A percentile compares a stretch with the other conserved stretches of the same genome.
Evolutionary conservation across 2,888 invertebrate genomes (phyloP).

Genomic region (Agonopterix arenella): DNA sequence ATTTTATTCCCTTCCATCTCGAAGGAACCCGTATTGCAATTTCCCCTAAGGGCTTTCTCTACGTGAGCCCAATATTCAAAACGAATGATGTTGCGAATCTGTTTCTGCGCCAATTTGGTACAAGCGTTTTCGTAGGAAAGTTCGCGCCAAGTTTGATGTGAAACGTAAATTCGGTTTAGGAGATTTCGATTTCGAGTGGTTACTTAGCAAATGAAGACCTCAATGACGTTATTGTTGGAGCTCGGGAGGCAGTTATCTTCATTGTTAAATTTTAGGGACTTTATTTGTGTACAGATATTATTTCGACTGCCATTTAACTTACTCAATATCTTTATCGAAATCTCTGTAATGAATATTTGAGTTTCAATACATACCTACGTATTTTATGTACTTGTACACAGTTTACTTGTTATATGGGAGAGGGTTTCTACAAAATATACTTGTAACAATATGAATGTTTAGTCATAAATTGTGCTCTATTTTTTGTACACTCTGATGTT

Average conservation of each 20-base stretch:
- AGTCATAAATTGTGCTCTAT: too few species aligned
- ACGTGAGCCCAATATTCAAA: constrained; percentile 69
- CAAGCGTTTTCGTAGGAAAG: constrained; percentile 36
- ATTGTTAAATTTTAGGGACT: not conserved
- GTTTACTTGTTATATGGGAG: too few species aligned
- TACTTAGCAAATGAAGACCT: constrained; percentile 13
- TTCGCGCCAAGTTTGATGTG: constrained; percentile 42
- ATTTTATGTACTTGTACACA: too few species aligned
- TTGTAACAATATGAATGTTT: too few species aligned
- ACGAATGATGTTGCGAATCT: constrained; percentile 66
- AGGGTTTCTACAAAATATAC: too few species aligned
- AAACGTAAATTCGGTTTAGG: constrained; percentile 45
- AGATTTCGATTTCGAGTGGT: constrained; percentile 48
- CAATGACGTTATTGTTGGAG: not conserved
- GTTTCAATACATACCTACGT: too few species aligned
- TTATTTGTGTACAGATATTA: not conserved
- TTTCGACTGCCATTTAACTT: too few species aligned
- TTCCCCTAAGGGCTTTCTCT: constrained; percentile 58
- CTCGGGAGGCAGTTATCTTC: not conserved
- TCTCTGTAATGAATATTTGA: too few species aligned
- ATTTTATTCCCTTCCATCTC: constrained; percentile 60
- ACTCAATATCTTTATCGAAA: too few species aligned
- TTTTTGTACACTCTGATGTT: too few species aligned
- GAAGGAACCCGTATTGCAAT: constrained; percentile 46
- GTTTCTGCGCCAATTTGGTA: constrained; percentile 50